Evolutionary conservation across 2,888 invertebrate genomes (phyloP).

Genomic region (Cheilosia grossa): DNA sequence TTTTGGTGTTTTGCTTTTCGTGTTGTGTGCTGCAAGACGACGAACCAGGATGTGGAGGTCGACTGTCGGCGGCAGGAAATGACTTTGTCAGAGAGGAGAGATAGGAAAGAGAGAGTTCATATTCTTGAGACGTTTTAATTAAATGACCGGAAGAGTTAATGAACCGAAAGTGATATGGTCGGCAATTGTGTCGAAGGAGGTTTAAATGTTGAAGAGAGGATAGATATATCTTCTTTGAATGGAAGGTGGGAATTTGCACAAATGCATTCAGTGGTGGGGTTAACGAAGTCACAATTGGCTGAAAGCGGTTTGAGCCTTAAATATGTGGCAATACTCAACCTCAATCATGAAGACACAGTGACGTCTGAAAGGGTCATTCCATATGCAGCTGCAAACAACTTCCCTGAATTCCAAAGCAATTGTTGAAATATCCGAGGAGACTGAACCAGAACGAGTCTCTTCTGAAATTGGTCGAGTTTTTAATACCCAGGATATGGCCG

Average conservation of each 20-base stretch:
- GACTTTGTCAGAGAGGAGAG: conserved; percentile 17
- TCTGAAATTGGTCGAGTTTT: neutral
- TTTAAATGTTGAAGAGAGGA: neutral
- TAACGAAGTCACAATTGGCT: no score
- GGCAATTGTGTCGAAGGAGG: conserved; percentile 1
- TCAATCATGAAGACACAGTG: no score
- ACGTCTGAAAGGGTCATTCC: no score
- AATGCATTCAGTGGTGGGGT: no score
- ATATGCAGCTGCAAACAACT: no score
- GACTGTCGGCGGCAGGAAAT: conserved; percentile 62
- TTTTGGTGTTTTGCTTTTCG: conserved; percentile 49
- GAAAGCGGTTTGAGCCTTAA: no score
- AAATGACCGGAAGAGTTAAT: conserved; percentile 69
- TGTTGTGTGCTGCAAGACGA: conserved; percentile 6
- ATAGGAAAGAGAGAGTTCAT: conserved; percentile 44
- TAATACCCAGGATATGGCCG: no score
- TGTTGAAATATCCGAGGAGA: neutral
- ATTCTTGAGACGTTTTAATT: conserved; percentile 66
- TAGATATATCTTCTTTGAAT: neutral
- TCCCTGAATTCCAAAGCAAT: neutral
- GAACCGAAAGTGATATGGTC: conserved; percentile 63
- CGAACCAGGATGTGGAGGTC: conserved; percentile 42
- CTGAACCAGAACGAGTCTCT: neutral
- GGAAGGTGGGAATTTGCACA: neutral
- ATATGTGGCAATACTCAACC: no score